Percentiles rank a stretch among this genome's conserved stretches.
Evolutionary conservation across 2,888 invertebrate species (phyloP).

Genomic region (Crepidodera aurea): DNA sequence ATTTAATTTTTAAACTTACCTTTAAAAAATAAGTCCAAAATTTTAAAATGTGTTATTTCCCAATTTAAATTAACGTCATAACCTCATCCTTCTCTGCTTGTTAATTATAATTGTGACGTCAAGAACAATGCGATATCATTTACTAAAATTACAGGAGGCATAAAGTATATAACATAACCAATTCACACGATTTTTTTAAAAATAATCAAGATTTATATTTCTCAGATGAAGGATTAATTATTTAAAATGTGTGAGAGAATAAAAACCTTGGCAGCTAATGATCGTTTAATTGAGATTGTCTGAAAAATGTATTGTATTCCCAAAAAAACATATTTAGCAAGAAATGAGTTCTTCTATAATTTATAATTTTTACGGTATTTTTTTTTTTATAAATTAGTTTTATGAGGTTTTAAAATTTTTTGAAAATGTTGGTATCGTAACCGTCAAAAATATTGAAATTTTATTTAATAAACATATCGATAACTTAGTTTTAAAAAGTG

Average conservation of each 20-base stretch:
- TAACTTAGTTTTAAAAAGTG: no score
- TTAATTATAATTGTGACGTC: conserved; percentile 1
- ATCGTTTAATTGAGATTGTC: conserved; percentile 3
- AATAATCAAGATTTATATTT: conserved; percentile 23
- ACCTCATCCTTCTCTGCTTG: background rate
- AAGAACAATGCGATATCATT: conserved; percentile 23
- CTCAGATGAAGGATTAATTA: conserved; percentile 16
- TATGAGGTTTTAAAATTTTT: no score
- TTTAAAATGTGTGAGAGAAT: conserved; percentile 22
- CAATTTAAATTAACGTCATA: background rate
- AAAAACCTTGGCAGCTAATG: background rate
- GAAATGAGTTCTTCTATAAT: background rate
- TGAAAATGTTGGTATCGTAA: no score
- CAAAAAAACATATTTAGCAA: background rate
- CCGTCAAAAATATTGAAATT: no score
- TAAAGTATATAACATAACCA: conserved; percentile 12
- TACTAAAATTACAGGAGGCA: conserved; percentile 21
- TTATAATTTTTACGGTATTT: background rate
- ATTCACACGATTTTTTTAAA: conserved; percentile 30
- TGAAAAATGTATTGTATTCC: conserved; percentile 4
- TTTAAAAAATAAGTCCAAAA: no score
- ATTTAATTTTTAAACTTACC: no score
- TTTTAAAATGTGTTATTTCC: background rate
- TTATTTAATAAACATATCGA: no score
- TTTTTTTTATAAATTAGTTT: no score